Evolutionary conservation across 2,113 vertebrate genomes (phyloP), one percentile per base, ranked within the genome.

Genomic region (Neopipo cinnamomea): DNA sequence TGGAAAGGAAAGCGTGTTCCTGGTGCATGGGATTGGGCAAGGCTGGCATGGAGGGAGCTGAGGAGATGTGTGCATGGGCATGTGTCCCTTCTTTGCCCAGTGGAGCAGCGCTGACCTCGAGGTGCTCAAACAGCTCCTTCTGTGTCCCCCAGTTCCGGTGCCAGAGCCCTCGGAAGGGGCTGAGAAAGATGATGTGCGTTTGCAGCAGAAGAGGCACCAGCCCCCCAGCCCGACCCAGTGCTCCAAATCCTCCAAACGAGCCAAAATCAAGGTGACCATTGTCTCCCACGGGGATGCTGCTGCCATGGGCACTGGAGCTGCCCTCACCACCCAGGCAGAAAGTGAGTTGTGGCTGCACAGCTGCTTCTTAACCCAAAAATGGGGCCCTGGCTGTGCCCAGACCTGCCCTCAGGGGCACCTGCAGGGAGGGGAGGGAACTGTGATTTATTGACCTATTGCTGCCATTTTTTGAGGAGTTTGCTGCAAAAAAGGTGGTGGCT

Each of bases 181-280:
- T 73, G 99, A 99, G 47, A 98, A 97, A 92, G 99, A 99, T 9
- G 99, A 99, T 17, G 90, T 95, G 33, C 96, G 98, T 30, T 47
- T 95, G 55, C 99, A 98, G 77, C 98, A 99, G 97, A 99, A 99
- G 98, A 98, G 99, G 77, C 98, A 98, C 20, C 99, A 98, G 86
- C 97, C 98, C 7, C 98, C 99, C 11, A 99, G 99, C 96, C 99
- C 98, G 44, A 98, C 98, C 18, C 95, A 65, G n/a, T 97, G 98
- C 68, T 85, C 88, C 95, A 99, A 99, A 94, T n/a, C 98, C 46
- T 98, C 99, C 93, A 99, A 99, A 97, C 97, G 99, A 91, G 99
- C 99, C 42, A 99, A 99, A 98, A 99, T 99, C 97, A 99, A 99
- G 97, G 99, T 99, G 97, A 99, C 99, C 94, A 99, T 99, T 63